These are phyloP conservation scores for Drosophila suzukii DNA, from an alignment of 1,140 invertebrate genomes.

Conservation along the genomic window DNA sequence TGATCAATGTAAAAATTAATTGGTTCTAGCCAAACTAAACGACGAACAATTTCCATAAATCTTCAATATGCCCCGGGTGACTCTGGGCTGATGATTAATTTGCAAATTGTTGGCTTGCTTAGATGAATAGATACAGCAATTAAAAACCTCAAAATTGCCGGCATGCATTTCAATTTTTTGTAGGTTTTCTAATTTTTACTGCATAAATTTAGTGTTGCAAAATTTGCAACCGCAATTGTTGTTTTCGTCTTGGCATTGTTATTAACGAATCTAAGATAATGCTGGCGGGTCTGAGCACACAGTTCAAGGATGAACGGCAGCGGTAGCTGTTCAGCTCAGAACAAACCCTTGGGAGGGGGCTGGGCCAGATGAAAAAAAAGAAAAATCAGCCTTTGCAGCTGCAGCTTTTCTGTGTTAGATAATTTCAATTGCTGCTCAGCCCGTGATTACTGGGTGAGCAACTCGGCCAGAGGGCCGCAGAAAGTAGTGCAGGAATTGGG, in stretches of 20 bases:
- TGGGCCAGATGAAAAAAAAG: background rate
- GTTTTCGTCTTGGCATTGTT: conserved; percentile 64
- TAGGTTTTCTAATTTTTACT: conserved; percentile 46
- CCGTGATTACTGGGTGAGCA: conserved; percentile 46
- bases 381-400: conserved; percentile 46
- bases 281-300: conserved; percentile 33
- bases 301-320: conserved; percentile 71
- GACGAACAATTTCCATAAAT: conserved; percentile 37
- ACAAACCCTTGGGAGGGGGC: conserved; percentile 49
- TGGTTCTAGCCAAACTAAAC: conserved; percentile 47
- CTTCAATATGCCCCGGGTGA: conserved; percentile 13
- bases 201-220: conserved; percentile 68
- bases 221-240: conserved; percentile 53
- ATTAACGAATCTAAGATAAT: conserved; percentile 63
- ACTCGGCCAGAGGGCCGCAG: conserved; percentile 48
- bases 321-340: conserved; percentile 41
- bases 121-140: conserved; percentile 49
- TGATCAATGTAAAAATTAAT: conserved; percentile 48
- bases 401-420: conserved; percentile 66
- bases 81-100: conserved; percentile 50
- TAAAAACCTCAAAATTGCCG: conserved; percentile 49
- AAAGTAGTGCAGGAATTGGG: conserved; percentile 75
- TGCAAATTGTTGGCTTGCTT: conserved; percentile 31
- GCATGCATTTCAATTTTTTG: conserved; percentile 46
- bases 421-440: conserved; percentile 53